Evolutionary conservation across 2,888 invertebrate species (phyloP).

Genomic region (Petrolisthes manimaculis): DNA sequence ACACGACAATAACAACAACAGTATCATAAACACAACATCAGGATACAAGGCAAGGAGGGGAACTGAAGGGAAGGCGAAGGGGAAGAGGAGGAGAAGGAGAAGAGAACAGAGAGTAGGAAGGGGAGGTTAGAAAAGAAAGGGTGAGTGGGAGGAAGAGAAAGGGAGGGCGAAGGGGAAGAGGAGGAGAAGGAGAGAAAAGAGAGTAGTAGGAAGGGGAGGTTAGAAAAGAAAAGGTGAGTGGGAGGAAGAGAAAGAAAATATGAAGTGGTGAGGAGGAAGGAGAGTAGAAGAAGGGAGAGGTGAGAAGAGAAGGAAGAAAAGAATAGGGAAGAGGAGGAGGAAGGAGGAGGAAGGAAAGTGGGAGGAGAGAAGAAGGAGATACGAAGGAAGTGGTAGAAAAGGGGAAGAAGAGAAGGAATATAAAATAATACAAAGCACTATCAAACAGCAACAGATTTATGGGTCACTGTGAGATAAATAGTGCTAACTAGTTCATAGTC

Average conservation of each 20-base stretch:
- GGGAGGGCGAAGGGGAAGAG: background rate
- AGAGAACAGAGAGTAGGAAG: background rate
- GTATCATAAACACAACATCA: background rate
- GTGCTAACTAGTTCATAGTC: too few relatives aligned
- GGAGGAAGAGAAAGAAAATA: constrained; percentile 16
- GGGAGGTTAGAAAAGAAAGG: background rate
- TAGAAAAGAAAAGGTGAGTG: background rate
- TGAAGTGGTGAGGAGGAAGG: background rate
- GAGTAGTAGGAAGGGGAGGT: background rate
- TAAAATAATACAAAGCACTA: too few relatives aligned
- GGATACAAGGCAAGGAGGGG: background rate
- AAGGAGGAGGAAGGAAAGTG: too few relatives aligned
- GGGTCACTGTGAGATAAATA: too few relatives aligned
- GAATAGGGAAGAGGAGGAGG: too few relatives aligned
- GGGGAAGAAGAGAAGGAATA: too few relatives aligned
- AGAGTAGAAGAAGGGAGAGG: too few relatives aligned
- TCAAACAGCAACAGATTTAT: too few relatives aligned
- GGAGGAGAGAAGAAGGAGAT: too few relatives aligned
- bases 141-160: background rate
- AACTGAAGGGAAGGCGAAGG: constrained; percentile 6
- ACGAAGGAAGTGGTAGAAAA: too few relatives aligned
- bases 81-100: constrained; percentile 23
- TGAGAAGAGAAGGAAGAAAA: too few relatives aligned
- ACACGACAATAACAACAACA: constrained; percentile 4
- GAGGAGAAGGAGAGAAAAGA: constrained; percentile 7